Conservation (phyloP, 2,797 vertebrate genomes). For the Helarctos malayanus region DNA sequence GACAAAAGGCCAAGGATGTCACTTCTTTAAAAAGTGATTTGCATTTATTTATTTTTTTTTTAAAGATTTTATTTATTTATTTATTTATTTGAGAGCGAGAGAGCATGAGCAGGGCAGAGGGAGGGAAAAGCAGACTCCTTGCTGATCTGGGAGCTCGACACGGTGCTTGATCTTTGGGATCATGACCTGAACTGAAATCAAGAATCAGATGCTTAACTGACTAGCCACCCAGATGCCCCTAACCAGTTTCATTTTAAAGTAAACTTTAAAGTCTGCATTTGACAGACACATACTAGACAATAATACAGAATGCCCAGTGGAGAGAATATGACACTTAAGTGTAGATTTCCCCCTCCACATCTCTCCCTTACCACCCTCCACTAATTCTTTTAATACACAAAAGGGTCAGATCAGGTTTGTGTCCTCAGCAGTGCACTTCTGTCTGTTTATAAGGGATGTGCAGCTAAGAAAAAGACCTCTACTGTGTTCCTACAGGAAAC, state of each 20-base stretch:
- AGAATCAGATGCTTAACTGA: not conserved
- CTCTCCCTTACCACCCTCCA: not conserved
- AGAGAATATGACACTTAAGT: not conserved
- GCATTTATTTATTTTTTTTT: not conserved
- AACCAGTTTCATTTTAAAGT: not conserved
- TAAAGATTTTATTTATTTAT: too few species aligned
- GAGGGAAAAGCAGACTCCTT: not conserved
- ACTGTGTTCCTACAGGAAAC: not conserved
- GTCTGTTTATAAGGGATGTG: not conserved
- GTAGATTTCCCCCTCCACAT: not conserved
- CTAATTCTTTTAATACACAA: slow-evolving; percentile 1
- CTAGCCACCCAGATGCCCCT: not conserved
- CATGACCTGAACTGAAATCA: too few species aligned
- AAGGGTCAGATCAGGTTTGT: not conserved
- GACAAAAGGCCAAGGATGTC: not conserved
- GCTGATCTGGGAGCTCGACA: not conserved
- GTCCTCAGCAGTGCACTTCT: not conserved
- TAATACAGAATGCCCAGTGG: not conserved
- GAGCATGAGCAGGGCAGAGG: too few species aligned
- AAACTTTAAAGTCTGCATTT: not conserved
- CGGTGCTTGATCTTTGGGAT: not conserved
- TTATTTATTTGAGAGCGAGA: too few species aligned
- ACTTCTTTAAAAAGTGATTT: slow-evolving; percentile 23
- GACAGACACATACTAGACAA: not conserved
- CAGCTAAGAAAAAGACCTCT: not conserved